phyloP scores from a whole-genome alignment of 2,797 vertebrate genomes.

The Coendou prehensilis region DNA sequence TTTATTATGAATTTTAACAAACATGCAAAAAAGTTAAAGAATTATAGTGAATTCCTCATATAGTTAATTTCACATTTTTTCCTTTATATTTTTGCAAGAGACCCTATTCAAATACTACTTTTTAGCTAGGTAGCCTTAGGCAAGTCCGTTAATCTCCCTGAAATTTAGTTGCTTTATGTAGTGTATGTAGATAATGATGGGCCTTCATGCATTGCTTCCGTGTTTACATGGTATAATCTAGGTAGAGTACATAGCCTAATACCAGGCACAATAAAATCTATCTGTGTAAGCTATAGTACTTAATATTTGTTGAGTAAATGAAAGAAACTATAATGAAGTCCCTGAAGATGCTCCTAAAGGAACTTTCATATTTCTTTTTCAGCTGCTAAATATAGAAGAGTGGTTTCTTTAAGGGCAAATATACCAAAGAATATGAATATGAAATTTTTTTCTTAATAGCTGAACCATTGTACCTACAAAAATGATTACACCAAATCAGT shows the following conservation, averaged over 20 bases:
- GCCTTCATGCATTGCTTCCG: neutral
- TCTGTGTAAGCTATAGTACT: neutral
- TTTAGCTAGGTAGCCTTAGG: neutral
- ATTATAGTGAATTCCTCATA: neutral
- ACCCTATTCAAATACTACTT: neutral
- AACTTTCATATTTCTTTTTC: neutral
- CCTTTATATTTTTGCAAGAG: neutral
- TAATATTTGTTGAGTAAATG: conserved; percentile 30
- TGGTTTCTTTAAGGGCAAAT: neutral
- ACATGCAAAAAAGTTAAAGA: neutral
- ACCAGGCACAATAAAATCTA: neutral
- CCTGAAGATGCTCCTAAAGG: neutral
- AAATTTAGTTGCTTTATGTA: neutral
- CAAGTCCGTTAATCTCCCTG: conserved; percentile 12
- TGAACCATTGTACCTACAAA: neutral
- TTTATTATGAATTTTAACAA: conserved; percentile 28
- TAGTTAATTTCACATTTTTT: neutral
- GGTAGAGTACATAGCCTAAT: neutral
- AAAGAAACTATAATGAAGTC: neutral
- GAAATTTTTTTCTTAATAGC: neutral
- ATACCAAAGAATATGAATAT: neutral
- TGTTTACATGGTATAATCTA: neutral
- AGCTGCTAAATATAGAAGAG: neutral
- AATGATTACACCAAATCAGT: neutral
- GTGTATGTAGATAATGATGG: neutral